Evolutionary conservation across 1,140 invertebrate species (phyloP).

Genomic region (Listronotus oregonensis): DNA sequence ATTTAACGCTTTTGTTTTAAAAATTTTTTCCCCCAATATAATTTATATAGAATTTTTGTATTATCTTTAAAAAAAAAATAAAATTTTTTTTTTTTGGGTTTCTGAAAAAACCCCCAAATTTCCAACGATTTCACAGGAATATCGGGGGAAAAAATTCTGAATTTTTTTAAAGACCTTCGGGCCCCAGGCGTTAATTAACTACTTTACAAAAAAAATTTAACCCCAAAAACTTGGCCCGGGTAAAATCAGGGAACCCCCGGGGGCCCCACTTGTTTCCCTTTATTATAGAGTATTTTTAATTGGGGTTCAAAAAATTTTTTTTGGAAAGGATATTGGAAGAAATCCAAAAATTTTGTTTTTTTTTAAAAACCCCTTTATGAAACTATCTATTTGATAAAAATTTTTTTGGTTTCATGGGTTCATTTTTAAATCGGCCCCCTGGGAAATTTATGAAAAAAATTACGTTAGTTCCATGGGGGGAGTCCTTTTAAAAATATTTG

Average conservation of each 20-base stretch:
- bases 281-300: constrained; percentile 98
- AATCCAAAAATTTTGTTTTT: too few relatives aligned
- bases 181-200: constrained; percentile 49
- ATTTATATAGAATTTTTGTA: too few relatives aligned
- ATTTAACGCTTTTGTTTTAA: too few relatives aligned
- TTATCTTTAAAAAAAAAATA: not conserved
- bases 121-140: constrained; percentile 28
- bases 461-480: too few relatives aligned
- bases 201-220: constrained; percentile 35
- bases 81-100: constrained; percentile 38
- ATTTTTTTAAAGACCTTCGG: constrained; percentile 46
- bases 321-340: constrained; percentile 92
- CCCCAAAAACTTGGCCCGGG: constrained; percentile 70
- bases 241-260: constrained; percentile 90
- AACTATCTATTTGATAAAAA: too few relatives aligned
- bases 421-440: too few relatives aligned
- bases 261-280: constrained; percentile 94
- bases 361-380: too few relatives aligned
- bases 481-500: too few relatives aligned
- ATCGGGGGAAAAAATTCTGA: constrained; percentile 48
- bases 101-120: constrained; percentile 41
- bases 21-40: not conserved
- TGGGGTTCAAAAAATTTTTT: constrained; percentile 94
- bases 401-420: too few relatives aligned
- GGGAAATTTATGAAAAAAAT: too few relatives aligned